A percentile compares a stretch with the other conserved stretches of the same genome.
Conservation (phyloP, 2,797 vertebrate genomes). For the Sibirionetta formosa region DNA sequence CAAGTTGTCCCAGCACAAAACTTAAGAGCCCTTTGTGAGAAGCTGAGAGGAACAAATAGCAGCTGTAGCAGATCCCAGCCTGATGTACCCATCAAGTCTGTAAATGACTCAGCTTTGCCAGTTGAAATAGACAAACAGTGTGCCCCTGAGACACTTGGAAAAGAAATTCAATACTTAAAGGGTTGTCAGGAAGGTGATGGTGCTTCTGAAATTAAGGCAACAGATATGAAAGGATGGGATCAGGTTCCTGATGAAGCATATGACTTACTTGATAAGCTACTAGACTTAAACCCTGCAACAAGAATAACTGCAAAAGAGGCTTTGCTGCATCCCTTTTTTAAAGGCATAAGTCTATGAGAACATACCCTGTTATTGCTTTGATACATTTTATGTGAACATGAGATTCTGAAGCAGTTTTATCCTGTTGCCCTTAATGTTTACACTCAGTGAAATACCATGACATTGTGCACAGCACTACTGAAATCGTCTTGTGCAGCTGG, state of each 20-base stretch:
- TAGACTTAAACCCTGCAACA: constrained; percentile 94
- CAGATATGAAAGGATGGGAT: constrained; percentile 87
- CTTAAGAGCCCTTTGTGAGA: constrained; percentile 92
- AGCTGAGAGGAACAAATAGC: constrained; percentile 82
- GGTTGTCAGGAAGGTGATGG: constrained; percentile 31
- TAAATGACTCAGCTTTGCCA: constrained; percentile 11
- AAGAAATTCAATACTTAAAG: neutral
- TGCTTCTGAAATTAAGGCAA: neutral
- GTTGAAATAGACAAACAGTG: constrained; percentile 27
- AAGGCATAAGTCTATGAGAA: constrained; percentile 74
- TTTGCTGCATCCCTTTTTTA: constrained; percentile 91
- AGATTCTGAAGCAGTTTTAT: neutral
- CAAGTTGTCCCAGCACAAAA: constrained; percentile 92
- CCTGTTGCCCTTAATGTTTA: neutral
- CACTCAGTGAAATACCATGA: constrained; percentile 8
- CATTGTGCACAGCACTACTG: constrained; percentile 41
- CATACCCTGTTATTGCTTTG: neutral
- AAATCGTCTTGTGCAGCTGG: neutral
- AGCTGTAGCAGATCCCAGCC: neutral
- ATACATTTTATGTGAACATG: neutral
- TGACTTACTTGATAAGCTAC: constrained; percentile 91
- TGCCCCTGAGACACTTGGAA: neutral
- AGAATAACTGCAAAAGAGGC: constrained; percentile 92
- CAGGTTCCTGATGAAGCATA: constrained; percentile 91
- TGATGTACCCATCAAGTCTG: constrained; percentile 17